phyloP scores from a whole-genome alignment of 2,888 invertebrate species.

The Sphinx pinastri region DNA sequence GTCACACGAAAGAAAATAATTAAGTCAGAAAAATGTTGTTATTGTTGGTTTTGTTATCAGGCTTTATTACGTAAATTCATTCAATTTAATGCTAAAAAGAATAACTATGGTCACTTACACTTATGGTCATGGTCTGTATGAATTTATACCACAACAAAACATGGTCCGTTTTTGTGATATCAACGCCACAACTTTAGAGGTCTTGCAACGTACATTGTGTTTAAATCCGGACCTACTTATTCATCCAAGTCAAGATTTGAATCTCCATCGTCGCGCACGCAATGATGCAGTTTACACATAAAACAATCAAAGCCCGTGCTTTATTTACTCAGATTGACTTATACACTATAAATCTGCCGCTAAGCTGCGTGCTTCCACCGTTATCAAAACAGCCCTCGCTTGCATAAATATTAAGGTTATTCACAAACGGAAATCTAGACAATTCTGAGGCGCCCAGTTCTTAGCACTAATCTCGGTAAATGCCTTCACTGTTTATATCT shows the following conservation, averaged over 20 bases:
- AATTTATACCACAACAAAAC: neutral
- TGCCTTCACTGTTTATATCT: conserved; percentile 78
- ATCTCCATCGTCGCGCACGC: conserved; percentile 14
- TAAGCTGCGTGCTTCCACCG: conserved; percentile 26
- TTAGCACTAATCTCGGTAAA: conserved; percentile 74
- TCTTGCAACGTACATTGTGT: neutral
- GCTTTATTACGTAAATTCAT: neutral
- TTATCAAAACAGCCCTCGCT: conserved; percentile 38
- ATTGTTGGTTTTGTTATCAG: neutral
- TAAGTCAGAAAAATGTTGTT: conserved; percentile 8
- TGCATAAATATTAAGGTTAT: conserved; percentile 59
- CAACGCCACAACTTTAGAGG: neutral
- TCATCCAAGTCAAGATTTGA: conserved; percentile 5
- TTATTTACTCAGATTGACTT: conserved; percentile 19
- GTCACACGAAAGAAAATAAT: conserved; percentile 22
- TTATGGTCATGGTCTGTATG: neutral
- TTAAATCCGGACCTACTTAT: conserved; percentile 8
- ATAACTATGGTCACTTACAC: too few relatives aligned
- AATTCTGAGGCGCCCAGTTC: conserved; percentile 63
- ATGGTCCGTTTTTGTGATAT: neutral
- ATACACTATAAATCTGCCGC: conserved; percentile 26
- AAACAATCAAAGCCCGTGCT: conserved; percentile 9
- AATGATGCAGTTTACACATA: conserved; percentile 6
- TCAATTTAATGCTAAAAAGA: too few relatives aligned
- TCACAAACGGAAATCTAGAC: conserved; percentile 65